Conservation (phyloP, 2,797 vertebrate species). For the Staurois parvus region DNA sequence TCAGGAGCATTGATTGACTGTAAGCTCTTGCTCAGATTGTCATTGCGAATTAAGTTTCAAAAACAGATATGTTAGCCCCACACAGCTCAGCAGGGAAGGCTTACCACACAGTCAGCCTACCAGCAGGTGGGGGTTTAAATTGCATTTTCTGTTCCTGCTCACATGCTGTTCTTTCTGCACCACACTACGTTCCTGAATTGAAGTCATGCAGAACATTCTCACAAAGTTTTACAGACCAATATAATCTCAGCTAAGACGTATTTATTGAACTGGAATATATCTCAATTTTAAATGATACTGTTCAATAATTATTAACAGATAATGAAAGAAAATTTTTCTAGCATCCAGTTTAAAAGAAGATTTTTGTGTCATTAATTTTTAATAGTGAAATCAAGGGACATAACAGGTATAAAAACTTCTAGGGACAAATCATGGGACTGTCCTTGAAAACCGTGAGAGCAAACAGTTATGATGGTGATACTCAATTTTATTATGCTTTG, state of each 20-base stretch:
- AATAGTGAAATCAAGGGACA: no score
- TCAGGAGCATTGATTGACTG: neutral
- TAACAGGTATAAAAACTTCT: no score
- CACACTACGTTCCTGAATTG: neutral
- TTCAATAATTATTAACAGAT: neutral
- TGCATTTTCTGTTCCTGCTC: neutral
- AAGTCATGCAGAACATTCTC: neutral
- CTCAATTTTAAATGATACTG: neutral
- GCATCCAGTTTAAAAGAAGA: neutral
- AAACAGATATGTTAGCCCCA: neutral
- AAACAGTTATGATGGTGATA: no score
- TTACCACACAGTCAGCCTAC: neutral
- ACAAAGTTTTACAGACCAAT: no score
- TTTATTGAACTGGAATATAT: neutral
- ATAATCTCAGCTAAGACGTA: neutral
- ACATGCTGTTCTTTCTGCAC: neutral
- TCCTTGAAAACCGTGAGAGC: no score
- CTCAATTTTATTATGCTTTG: no score
- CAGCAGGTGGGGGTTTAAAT: neutral
- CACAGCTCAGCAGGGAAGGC: neutral
- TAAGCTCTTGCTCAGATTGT: neutral
- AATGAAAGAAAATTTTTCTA: no score
- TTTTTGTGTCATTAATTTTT: no score
- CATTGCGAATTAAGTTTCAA: neutral
- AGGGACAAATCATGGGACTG: no score